Evolutionary conservation across 1,140 invertebrate species (phyloP), one percentile per base, ranked within the genome.

Genomic region (Branchinecta lynchi): DNA sequence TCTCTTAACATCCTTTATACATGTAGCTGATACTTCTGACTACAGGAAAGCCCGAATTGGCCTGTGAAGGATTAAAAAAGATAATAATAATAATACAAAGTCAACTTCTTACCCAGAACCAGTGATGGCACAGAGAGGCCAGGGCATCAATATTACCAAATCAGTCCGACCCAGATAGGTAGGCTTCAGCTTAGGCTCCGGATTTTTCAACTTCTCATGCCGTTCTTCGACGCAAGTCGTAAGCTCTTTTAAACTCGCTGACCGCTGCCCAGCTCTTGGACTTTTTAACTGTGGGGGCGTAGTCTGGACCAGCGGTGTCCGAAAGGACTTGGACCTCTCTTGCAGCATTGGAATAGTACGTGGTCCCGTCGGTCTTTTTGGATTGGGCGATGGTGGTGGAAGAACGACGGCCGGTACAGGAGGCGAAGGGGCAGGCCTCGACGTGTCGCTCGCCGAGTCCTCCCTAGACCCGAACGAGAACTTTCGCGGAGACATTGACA

Each of bases 401-500:
- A 69, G 7, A 66, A 67, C 67, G 70, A 68, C 70, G 69, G 46
- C 43, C 46, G 69, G 17, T 67, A 44, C 60, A 71, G 67, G 68
- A 43, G 65, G 51, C 21, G 21, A 21, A n/a, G 44, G 65, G 21
- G 45, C 17, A 45, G 66, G 17, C 67, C 45, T n/a, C 68, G 66
- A 46, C 43, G 9, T 67, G 43, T 45, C 44, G 8, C 32, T 12
- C n/a, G 60, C 21, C 45, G 43, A 66, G 69, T 71, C 43, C 66
- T 84, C 82, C 7, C 86, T 81, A n/a, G 84, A 82, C 17, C 66
- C 43, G 68, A 87, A 82, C 3, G 86, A 86, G 74, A 86, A 89
- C 72, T 88, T 82, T 72, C 88, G 87, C 45, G 88, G 87, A 70
- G 86, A 87, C n/a, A 90, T 78, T 45, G 82, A 85, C 69, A 90